phyloP scores from a whole-genome alignment of 2,113 vertebrate species.

The Oxyruncus cristatus region DNA sequence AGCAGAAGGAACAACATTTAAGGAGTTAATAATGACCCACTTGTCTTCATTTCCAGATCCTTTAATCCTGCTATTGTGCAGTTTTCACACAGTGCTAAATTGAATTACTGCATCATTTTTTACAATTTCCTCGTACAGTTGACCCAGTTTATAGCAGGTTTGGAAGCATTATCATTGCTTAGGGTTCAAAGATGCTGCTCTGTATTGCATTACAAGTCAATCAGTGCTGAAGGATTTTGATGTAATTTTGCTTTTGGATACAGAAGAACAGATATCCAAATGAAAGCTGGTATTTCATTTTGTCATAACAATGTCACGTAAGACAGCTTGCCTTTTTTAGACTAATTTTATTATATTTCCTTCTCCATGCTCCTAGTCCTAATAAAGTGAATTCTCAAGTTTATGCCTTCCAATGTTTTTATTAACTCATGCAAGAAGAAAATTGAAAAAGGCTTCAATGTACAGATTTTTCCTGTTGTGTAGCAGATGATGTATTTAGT shows the following conservation, averaged over 20 bases:
- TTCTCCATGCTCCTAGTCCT: neutral
- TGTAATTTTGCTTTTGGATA: conserved; percentile 58
- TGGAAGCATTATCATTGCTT: conserved; percentile 56
- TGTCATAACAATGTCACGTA: neutral
- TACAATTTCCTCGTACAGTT: conserved; percentile 27
- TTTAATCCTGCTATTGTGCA: conserved; percentile 60
- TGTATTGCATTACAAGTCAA: conserved; percentile 58
- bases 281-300: conserved; percentile 29
- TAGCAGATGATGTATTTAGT: neutral
- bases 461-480: neutral
- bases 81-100: conserved; percentile 57
- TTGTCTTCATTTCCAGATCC: conserved; percentile 62
- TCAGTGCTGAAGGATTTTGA: conserved; percentile 41
- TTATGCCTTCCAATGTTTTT: neutral
- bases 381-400: neutral
- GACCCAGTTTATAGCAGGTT: conserved; percentile 65
- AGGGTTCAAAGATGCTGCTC: conserved; percentile 48
- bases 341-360: neutral
- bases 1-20: conserved; percentile 27
- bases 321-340: neutral
- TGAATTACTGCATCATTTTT: conserved; percentile 66
- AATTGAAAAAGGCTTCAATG: neutral
- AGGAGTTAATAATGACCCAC: conserved; percentile 63
- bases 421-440: neutral
- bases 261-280: neutral